Conservation (phyloP, 2,113 vertebrate species). For the Mus spicilegus region DNA sequence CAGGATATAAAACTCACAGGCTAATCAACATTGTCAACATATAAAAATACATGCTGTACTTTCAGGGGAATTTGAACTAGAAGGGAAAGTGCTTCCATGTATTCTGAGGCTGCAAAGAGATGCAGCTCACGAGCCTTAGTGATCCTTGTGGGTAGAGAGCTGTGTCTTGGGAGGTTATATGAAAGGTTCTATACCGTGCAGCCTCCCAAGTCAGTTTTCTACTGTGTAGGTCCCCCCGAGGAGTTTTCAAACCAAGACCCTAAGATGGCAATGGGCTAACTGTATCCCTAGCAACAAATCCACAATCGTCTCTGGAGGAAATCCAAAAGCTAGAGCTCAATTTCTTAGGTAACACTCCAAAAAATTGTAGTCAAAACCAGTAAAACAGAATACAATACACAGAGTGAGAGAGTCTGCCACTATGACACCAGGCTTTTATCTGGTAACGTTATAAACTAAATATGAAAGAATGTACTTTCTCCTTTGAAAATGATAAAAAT, state of each 20-base stretch:
- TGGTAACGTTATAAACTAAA: neutral
- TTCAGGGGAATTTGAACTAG: neutral
- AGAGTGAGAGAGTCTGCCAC: no score
- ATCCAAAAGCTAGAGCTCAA: neutral
- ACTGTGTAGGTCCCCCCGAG: neutral
- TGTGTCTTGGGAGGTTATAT: neutral
- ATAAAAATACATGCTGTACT: neutral
- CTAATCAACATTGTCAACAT: neutral
- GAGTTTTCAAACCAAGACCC: neutral
- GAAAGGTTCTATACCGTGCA: neutral
- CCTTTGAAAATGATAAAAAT: neutral
- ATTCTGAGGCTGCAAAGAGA: neutral
- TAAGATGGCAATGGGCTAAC: neutral
- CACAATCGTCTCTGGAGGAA: neutral
- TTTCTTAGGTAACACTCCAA: neutral
- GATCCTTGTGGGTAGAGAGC: no score
- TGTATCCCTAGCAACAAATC: neutral
- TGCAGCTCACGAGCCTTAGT: neutral
- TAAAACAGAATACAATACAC: neutral
- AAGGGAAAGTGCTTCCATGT: neutral
- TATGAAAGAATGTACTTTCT: neutral
- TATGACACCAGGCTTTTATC: neutral
- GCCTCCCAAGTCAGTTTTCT: neutral
- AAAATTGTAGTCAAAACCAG: neutral
- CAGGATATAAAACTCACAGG: neutral